Evolutionary conservation across 2,113 vertebrate species (phyloP), one percentile per base, ranked within the genome.

Genomic region (Engystomops pustulosus): DNA sequence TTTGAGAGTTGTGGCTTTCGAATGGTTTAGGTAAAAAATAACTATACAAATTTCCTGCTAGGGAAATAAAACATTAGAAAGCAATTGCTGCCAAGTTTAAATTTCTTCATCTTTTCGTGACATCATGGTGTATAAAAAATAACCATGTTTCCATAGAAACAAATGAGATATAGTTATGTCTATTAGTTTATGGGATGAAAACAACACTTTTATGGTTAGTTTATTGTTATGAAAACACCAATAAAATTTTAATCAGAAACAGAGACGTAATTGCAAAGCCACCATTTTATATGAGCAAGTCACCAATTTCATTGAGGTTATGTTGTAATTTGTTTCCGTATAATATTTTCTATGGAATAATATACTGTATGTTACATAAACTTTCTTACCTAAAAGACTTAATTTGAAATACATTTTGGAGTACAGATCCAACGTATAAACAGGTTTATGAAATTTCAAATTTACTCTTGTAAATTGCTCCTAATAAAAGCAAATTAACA

Each of bases 141-240:
- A 60, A 55, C 7, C 38, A 15, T 41, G 55, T 79, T 65, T 1
- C 47, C 75, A 60, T 60, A 38, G 51, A 60, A 55, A 78, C 60
- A n/a, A 53, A 62, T n/a, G 18, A 38, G 67, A 38, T 69, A 32
- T 36, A 36, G 65, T 27, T 41, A 62, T 44, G n/a, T 65, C 38
- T 41, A 9, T 25, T 20, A 14, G 47, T 79, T 65, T 79, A 44
- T 79, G n/a, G 17, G 55, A 45, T 11, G 23, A 62, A 65, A 62
- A 79, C 60, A 41, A 65, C 6, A 18, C 44, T 41, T 65, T 27
- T 79, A 79, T 65, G 55, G 41, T 79, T 65, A 65, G 58, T 79
- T 79, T 65, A 79, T 65, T 79, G 77, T 65, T 45, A 79, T 17
- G 18, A n/a, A 65, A 79, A 79, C 55, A 79, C 38, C 38, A 27